Evolutionary conservation across 2,113 vertebrate species (phyloP).

Genomic region (Chrysemys picta): DNA sequence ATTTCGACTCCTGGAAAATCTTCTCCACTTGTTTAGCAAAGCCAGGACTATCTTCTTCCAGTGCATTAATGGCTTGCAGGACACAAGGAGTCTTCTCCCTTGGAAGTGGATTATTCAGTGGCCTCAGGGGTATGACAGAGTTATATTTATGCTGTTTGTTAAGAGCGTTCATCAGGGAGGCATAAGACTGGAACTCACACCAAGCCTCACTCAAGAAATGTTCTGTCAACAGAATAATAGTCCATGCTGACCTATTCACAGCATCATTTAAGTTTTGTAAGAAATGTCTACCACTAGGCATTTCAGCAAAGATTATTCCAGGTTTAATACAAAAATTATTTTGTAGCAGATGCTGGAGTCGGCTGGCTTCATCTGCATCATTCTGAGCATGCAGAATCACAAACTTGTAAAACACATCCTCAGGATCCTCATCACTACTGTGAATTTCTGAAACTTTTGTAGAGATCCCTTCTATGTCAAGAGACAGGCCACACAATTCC

Average conservation of each 20-base stretch:
- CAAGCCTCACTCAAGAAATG: constrained; percentile 70
- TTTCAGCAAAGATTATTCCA: constrained; percentile 64
- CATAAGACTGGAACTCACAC: constrained; percentile 66
- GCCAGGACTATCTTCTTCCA: constrained; percentile 70
- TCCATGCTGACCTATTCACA: constrained; percentile 63
- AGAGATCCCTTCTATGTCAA: background rate
- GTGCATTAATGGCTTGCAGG: constrained; percentile 61
- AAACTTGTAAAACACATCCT: constrained; percentile 62
- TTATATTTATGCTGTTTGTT: constrained; percentile 71
- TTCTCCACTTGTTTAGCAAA: constrained; percentile 70
- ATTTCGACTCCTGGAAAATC: constrained; percentile 67
- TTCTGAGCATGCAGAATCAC: constrained; percentile 51
- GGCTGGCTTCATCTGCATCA: constrained; percentile 39
- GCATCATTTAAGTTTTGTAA: constrained; percentile 67
- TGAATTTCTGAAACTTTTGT: background rate
- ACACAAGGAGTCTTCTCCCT: constrained; percentile 61
- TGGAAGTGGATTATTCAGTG: constrained; percentile 63
- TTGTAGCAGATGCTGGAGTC: constrained; percentile 62
- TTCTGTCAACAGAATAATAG: constrained; percentile 65
- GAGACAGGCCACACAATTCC: background rate
- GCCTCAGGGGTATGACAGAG: constrained; percentile 64
- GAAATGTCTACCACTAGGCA: constrained; percentile 53
- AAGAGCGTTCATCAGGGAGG: constrained; percentile 60
- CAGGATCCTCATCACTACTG: background rate
- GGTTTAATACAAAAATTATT: constrained; percentile 67